A percentile compares a stretch with the other conserved stretches of the same genome.
Conservation (phyloP, 1,140 invertebrate species). For the Drosophila funebris region DNA sequence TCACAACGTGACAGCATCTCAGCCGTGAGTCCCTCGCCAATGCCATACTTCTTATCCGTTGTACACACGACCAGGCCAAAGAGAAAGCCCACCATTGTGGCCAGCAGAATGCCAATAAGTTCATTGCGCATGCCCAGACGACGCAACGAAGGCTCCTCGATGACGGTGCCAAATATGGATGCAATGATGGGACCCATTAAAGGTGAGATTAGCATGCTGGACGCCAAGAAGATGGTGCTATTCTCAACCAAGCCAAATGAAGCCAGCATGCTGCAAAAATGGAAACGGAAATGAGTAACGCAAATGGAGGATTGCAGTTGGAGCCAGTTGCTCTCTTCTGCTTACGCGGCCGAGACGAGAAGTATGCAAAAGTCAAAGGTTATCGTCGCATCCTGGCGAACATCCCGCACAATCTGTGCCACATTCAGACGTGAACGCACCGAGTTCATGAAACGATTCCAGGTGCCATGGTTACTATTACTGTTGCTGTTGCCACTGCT, state of each 20-base stretch:
- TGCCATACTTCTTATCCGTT: conserved; percentile 86
- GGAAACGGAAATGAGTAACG: background rate
- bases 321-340: no score
- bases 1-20: conserved; percentile 89
- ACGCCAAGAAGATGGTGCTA: conserved; percentile 89
- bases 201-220: conserved; percentile 92
- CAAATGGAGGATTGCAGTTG: no score
- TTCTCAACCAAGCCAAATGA: conserved; percentile 91
- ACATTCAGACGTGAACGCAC: conserved; percentile 88
- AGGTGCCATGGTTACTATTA: conserved; percentile 82
- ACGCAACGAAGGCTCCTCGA: conserved; percentile 87
- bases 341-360: conserved; percentile 88
- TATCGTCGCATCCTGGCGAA: conserved; percentile 87
- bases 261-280: conserved; percentile 83
- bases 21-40: conserved; percentile 86
- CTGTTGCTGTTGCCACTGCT: conserved; percentile 39
- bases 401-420: conserved; percentile 88
- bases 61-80: conserved; percentile 87
- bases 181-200: conserved; percentile 92
- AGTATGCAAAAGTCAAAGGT: conserved; percentile 91
- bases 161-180: conserved; percentile 89
- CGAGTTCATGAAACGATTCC: conserved; percentile 86
- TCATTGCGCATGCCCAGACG: conserved; percentile 87
- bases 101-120: conserved; percentile 87
- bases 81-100: conserved; percentile 88